Percentiles rank a stretch among this genome's conserved stretches.
Evolutionary conservation across 2,888 invertebrate genomes (phyloP).

Genomic region (Adela reaumurella): DNA sequence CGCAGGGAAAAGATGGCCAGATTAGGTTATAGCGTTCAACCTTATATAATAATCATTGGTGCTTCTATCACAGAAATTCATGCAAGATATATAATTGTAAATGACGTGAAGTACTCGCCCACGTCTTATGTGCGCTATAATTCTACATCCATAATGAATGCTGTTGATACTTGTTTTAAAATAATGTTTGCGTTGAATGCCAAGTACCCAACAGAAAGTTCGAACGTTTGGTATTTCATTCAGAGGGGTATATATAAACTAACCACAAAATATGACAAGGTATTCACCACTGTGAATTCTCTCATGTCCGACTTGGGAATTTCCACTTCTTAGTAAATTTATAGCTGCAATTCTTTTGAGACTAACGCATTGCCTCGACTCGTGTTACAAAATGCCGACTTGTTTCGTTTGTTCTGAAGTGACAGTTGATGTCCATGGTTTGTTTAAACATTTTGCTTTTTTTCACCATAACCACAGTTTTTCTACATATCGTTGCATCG

Average conservation of each 20-base stretch:
- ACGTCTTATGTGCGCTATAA: neutral
- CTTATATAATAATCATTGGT: neutral
- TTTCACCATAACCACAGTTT: neutral
- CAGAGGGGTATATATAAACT: neutral
- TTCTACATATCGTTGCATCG: neutral
- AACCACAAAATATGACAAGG: neutral
- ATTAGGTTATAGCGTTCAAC: neutral
- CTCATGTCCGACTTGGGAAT: neutral
- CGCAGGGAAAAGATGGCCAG: neutral
- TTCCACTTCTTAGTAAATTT: neutral
- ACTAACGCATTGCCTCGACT: neutral
- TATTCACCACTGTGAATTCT: neutral
- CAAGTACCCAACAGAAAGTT: neutral
- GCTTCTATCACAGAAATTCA: neutral
- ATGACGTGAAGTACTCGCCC: neutral
- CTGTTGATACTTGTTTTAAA: neutral
- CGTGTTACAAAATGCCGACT: neutral
- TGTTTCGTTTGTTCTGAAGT: neutral
- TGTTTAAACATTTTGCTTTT: neutral
- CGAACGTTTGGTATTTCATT: neutral
- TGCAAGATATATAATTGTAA: neutral
- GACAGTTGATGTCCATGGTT: neutral
- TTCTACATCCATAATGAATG: neutral
- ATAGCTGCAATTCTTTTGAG: neutral
- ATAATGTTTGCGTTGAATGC: neutral